phyloP scores from a whole-genome alignment of 2,113 vertebrate genomes.

The Megaleporinus macrocephalus region DNA sequence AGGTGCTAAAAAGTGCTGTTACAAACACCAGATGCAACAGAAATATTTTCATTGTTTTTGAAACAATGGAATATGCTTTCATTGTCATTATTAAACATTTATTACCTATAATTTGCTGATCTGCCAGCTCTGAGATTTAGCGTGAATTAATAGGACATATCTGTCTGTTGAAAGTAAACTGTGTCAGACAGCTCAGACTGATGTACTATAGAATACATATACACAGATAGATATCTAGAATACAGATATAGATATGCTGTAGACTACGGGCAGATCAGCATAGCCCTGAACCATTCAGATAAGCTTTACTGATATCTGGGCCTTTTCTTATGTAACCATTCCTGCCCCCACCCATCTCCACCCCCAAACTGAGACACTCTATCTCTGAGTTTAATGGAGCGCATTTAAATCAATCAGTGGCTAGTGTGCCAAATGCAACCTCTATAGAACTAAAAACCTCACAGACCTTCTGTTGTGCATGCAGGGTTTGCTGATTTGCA shows the following conservation, averaged over 20 bases:
- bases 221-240: too few relatives aligned
- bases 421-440: not conserved
- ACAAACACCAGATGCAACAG: not conserved
- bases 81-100: not conserved
- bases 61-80: not conserved
- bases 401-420: not conserved
- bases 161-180: not conserved
- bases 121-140: not conserved
- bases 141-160: not conserved
- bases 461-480: not conserved
- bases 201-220: too few relatives aligned
- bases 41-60: not conserved
- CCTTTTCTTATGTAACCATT: not conserved
- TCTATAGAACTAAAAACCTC: not conserved
- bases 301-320: not conserved
- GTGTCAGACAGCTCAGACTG: too few relatives aligned
- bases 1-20: conserved; percentile 40
- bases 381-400: not conserved
- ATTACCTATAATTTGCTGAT: not conserved
- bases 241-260: too few relatives aligned
- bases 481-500: not conserved
- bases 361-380: not conserved
- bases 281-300: not conserved
- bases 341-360: too few relatives aligned
- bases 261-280: not conserved